These are phyloP conservation scores for Panopea generosa DNA, from an alignment of 2,888 invertebrate species.

Conservation along the genomic window DNA sequence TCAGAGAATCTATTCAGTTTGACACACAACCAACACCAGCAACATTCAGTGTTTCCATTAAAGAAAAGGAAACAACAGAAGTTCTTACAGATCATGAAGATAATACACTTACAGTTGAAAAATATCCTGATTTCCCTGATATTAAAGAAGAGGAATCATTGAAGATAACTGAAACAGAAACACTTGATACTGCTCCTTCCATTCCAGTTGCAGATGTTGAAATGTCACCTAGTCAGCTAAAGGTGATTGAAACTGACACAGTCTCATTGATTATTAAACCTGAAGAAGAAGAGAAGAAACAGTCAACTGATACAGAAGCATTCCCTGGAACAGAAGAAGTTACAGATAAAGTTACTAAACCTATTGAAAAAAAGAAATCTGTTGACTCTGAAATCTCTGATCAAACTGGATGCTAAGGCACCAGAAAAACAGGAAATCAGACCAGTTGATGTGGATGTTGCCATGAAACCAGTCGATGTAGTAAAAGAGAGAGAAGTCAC, in stretches of 20 bases:
- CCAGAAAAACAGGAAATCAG: background rate
- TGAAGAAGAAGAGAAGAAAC: too few relatives aligned
- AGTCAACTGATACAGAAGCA: too few relatives aligned
- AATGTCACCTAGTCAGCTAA: too few relatives aligned
- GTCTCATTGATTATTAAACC: too few relatives aligned
- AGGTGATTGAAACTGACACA: too few relatives aligned
- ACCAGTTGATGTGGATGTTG: constrained; percentile 23
- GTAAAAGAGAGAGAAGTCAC: background rate
- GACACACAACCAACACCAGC: background rate
- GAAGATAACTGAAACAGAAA: constrained; percentile 1
- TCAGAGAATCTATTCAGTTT: background rate
- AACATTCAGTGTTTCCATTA: background rate
- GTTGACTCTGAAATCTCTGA: background rate
- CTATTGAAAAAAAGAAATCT: constrained; percentile 9
- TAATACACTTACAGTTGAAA: constrained; percentile 11
- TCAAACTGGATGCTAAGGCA: constrained; percentile 5
- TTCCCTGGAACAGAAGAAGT: too few relatives aligned
- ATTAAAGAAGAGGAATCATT: constrained; percentile 5
- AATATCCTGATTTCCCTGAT: constrained; percentile 20
- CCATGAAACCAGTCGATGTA: constrained; percentile 26
- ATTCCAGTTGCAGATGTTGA: too few relatives aligned
- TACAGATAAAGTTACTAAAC: constrained; percentile 17
- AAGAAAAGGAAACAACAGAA: constrained; percentile 17
- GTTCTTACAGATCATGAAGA: constrained; percentile 8
- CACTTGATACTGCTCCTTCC: background rate